These are phyloP conservation scores for Anguilla rostrata DNA, from an alignment of 2,113 vertebrate genomes.

Conservation along the genomic window DNA sequence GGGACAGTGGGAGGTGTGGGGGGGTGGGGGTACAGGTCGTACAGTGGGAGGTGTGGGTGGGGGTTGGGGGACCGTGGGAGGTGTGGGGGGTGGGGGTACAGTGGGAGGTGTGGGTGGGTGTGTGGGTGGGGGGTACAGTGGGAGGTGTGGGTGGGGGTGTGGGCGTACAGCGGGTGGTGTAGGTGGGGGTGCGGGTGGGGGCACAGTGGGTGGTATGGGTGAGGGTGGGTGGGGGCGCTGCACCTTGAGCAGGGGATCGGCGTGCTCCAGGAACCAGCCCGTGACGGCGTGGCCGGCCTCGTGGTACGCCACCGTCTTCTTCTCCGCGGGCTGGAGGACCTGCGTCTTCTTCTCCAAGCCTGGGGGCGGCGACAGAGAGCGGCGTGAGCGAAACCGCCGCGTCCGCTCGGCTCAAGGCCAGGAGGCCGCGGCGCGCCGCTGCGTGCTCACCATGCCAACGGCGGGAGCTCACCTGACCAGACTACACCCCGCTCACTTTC, in stretches of 20 bases:
- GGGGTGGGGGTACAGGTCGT: no score
- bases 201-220: no score
- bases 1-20: no score
- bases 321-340: constrained; percentile 62
- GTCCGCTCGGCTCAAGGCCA: neutral
- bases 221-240: neutral
- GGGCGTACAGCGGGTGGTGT: no score
- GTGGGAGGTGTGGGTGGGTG: neutral
- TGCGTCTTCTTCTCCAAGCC: constrained; percentile 71
- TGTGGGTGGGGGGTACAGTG: no score
- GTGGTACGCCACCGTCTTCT: constrained; percentile 58
- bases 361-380: constrained; percentile 16
- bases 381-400: neutral
- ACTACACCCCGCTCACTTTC: neutral
- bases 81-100: no score
- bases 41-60: no score
- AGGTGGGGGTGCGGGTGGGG: neutral
- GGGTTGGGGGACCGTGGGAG: neutral
- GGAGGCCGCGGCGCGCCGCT: neutral
- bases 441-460: neutral
- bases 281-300: constrained; percentile 64
- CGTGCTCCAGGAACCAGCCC: constrained; percentile 65
- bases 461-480: neutral
- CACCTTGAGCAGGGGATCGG: constrained; percentile 66
- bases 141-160: no score